Evolutionary conservation across 2,888 invertebrate species (phyloP).

Genomic region (Druceiella hillmani): DNA sequence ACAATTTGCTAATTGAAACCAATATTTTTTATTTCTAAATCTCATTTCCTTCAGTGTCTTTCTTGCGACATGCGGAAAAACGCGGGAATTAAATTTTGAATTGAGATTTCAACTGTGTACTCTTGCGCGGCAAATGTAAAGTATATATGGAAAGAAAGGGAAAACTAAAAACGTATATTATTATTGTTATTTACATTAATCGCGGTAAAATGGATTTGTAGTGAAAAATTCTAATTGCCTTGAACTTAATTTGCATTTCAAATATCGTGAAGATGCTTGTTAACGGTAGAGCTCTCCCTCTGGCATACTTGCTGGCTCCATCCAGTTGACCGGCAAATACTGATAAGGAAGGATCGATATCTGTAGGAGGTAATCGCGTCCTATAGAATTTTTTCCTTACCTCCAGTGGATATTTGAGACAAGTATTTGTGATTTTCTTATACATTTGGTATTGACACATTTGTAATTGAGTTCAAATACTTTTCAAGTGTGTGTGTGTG

Average conservation of each 20-base stretch:
- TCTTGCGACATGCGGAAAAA: too few relatives aligned
- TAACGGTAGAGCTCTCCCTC: constrained; percentile 10
- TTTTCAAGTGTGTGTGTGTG: too few relatives aligned
- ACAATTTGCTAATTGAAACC: too few relatives aligned
- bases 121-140: too few relatives aligned
- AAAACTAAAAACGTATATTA: too few relatives aligned
- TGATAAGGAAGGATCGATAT: constrained; percentile 5
- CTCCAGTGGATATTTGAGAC: constrained; percentile 12
- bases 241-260: constrained; percentile 13
- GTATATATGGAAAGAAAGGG: too few relatives aligned
- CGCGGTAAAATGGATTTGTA: constrained; percentile 11
- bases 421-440: constrained; percentile 13
- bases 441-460: constrained; percentile 11
- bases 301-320: constrained; percentile 10
- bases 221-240: constrained; percentile 14
- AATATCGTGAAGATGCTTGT: constrained; percentile 11
- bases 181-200: constrained; percentile 4
- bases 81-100: too few relatives aligned
- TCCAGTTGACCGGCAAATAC: constrained; percentile 11
- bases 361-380: constrained; percentile 9
- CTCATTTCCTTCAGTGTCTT: too few relatives aligned
- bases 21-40: too few relatives aligned
- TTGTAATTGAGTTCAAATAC: too few relatives aligned
- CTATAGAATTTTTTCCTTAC: constrained; percentile 14
- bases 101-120: too few relatives aligned